These are phyloP conservation scores for Seira ritae DNA, from an alignment of 2,888 invertebrate genomes.

Conservation along the genomic window DNA sequence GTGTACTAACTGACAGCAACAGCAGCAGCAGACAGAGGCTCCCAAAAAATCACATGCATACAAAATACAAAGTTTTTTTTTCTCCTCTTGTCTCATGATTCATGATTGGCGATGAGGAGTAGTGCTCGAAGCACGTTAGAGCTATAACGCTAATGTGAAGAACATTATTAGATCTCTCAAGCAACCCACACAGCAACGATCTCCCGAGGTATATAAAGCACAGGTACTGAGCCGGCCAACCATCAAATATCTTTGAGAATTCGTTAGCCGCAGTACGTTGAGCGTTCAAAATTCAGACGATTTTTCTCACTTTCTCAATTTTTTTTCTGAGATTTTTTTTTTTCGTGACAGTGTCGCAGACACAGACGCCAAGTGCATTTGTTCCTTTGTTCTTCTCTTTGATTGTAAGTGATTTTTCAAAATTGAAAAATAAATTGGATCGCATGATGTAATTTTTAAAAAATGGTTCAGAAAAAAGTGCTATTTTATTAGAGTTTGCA, in stretches of 20 bases:
- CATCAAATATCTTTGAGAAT: constrained; percentile 56
- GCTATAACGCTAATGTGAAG: neutral
- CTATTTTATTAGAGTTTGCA: too few species aligned
- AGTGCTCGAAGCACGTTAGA: constrained; percentile 1
- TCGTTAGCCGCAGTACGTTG: constrained; percentile 41
- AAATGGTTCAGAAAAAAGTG: too few species aligned
- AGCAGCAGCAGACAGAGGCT: neutral
- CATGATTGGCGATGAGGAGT: too few species aligned
- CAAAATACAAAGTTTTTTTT: neutral
- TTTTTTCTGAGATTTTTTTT: neutral
- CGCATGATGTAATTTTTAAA: too few species aligned
- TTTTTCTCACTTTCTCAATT: constrained; percentile 43
- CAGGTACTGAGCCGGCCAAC: constrained; percentile 38
- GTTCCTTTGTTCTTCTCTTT: constrained; percentile 21
- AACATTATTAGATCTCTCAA: constrained; percentile 12
- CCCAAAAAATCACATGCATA: constrained; percentile 8
- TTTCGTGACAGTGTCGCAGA: constrained; percentile 16
- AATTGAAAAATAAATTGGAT: neutral
- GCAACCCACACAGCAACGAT: constrained; percentile 13
- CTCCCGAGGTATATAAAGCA: constrained; percentile 63
- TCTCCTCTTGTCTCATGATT: neutral
- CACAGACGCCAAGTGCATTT: constrained; percentile 17
- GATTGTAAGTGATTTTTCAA: constrained; percentile 28
- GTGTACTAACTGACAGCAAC: neutral
- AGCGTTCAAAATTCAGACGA: constrained; percentile 43